Base-by-base conservation (phyloP, 35 echinoderm and acorn worm genomes). In the Hemicentrotus pulcherrimus region DNA sequence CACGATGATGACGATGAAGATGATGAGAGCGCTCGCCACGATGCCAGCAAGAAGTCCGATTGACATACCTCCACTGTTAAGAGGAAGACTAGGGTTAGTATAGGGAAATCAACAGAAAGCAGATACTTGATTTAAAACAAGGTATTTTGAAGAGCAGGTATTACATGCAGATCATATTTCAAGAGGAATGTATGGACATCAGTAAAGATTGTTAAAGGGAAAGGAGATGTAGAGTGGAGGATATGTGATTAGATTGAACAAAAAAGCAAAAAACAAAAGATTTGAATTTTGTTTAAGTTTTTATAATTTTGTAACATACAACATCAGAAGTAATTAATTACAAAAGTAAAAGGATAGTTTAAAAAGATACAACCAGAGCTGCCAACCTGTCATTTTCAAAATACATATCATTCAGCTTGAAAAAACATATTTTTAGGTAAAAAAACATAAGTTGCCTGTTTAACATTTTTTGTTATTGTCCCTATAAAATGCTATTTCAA, bases 1-100 rank as follows among this genome's bases (percentile, higher is more conserved):
- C 47, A 96, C 19, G 30, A 97, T 86, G 22, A 90, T 91, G 32
- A 97, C 24, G 30, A 96, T 33, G n/a, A 94, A 22, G 28, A 95
- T 4, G 33, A 88, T 1, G 15, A 95, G 6, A 11, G 91, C 88
- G 9, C 59, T 71, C 2, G 95, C 18, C 14, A 48, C 32, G 9
- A 96, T 48, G 18, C 31, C 91, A 13, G 94, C 94, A 4, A 94
- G 31, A n/a, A 95, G 9, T 28, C 88, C 94, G 5, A 94, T 33
- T 1, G 94, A 50, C 47, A 96, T 7, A 19, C 0, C 2, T 22
- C 7, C 9, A 11, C 55, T 46, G 61, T 86, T 95, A 31, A 45
- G 78, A 46, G 46, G 32, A 47, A 30, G 19, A 47, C 32, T 45
- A 16, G 88, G 31, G 88, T 33, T 90, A 90, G 46, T 45, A 90